phyloP scores from a whole-genome alignment of 2,113 vertebrate species.

The Arvicanthis niloticus region DNA sequence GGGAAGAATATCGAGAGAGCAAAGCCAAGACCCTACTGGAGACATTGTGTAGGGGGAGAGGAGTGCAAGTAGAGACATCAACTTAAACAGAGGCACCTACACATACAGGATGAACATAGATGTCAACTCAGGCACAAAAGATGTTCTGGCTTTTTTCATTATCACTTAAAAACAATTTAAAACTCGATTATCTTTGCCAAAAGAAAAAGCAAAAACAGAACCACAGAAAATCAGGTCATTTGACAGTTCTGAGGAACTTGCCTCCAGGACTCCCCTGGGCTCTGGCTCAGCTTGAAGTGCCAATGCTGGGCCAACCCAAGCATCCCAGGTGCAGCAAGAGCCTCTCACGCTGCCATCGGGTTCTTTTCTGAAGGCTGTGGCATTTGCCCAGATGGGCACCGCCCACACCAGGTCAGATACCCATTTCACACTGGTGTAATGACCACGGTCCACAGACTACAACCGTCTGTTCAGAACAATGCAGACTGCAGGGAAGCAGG shows the following conservation, averaged over 20 bases:
- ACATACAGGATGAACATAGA: background rate
- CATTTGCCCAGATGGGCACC: background rate
- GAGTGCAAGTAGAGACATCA: background rate
- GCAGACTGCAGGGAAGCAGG: background rate
- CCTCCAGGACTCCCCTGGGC: slow-evolving; percentile 1
- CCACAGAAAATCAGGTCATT: slow-evolving; percentile 48
- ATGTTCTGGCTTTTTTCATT: slow-evolving; percentile 79
- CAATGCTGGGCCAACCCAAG: background rate
- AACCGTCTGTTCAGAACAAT: background rate
- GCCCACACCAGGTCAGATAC: background rate
- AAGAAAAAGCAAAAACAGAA: slow-evolving; percentile 23
- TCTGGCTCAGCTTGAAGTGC: background rate
- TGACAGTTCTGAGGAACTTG: slow-evolving; percentile 54
- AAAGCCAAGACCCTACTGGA: background rate
- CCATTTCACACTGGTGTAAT: background rate
- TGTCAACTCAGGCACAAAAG: slow-evolving; percentile 17
- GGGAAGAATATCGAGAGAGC: background rate
- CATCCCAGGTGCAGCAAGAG: background rate
- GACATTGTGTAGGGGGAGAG: background rate
- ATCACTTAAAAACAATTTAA: slow-evolving; percentile 81
- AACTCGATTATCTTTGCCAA: slow-evolving; percentile 74
- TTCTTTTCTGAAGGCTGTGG: background rate
- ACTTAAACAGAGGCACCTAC: background rate
- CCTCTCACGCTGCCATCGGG: background rate
- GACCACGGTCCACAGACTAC: background rate